These are phyloP conservation scores for Protonibea diacanthus DNA, from an alignment of 2,797 vertebrate species.

Conservation along the genomic window DNA sequence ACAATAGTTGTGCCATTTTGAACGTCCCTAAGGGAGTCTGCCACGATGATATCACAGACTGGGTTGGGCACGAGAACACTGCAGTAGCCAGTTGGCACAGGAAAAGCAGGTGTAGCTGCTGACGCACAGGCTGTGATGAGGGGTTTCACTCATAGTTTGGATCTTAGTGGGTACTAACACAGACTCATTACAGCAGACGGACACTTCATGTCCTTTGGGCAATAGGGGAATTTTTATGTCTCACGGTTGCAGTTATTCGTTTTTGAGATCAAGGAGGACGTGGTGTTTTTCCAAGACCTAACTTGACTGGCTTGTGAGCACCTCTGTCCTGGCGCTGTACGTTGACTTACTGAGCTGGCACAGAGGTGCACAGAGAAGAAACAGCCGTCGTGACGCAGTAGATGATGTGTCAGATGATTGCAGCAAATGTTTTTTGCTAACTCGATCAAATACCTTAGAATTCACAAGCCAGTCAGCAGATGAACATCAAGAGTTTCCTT, in stretches of 20 bases:
- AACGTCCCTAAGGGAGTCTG: slow-evolving; percentile 13
- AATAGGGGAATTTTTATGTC: slow-evolving; percentile 19
- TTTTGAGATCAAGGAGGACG: slow-evolving; percentile 2
- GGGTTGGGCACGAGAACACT: not conserved
- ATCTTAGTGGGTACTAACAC: slow-evolving; percentile 12
- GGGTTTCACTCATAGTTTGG: not conserved
- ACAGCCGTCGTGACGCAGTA: not conserved
- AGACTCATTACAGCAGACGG: slow-evolving; percentile 8
- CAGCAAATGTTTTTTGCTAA: not conserved
- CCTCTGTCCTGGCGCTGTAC: slow-evolving; percentile 4
- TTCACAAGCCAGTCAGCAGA: not conserved
- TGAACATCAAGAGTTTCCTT: not conserved
- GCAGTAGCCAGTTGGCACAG: not conserved
- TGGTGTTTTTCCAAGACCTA: not conserved
- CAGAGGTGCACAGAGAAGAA: not conserved
- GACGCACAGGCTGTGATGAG: not conserved
- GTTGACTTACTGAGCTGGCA: not conserved
- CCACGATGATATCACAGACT: not conserved
- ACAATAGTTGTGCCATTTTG: slow-evolving; percentile 35
- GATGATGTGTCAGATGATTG: not conserved
- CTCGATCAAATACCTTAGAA: not conserved
- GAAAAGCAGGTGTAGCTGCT: not conserved
- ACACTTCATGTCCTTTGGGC: slow-evolving; percentile 35
- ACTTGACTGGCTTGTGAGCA: slow-evolving; percentile 13
- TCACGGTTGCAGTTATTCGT: slow-evolving; percentile 14